phyloP scores from a whole-genome alignment of 53 echinoderm and acorn worm species.

The Paelopatides confundens region DNA sequence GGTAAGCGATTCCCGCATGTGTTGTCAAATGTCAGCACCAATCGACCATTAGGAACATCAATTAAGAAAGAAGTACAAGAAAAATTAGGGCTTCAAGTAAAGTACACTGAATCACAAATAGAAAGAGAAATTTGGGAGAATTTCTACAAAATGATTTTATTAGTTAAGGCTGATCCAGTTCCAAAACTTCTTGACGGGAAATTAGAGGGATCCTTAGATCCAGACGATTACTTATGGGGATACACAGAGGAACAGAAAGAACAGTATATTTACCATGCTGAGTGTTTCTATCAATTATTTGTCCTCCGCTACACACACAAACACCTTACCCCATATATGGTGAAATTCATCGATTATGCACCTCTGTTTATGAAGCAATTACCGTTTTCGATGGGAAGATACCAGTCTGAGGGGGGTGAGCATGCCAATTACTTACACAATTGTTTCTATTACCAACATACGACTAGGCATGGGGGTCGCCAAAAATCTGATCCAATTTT shows the following conservation, averaged over 20 bases:
- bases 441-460: too few species aligned
- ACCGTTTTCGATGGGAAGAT: conserved; percentile 64
- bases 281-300: conserved; percentile 72
- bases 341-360: conserved; percentile 65
- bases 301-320: conserved; percentile 62
- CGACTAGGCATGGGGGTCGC: conserved; percentile 71
- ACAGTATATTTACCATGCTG: conserved; percentile 38
- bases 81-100: not conserved
- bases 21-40: conserved; percentile 50
- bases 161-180: not conserved
- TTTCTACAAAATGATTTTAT: conserved; percentile 23
- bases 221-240: conserved; percentile 45
- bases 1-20: conserved; percentile 41
- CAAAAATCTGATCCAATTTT: conserved; percentile 48
- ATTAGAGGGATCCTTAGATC: conserved; percentile 22
- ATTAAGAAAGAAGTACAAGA: not conserved
- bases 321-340: too few species aligned
- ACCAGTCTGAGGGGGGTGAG: too few species aligned
- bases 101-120: not conserved
- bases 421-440: too few species aligned
- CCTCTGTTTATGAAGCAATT: conserved; percentile 56
- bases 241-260: not conserved
- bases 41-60: not conserved
- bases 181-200: conserved; percentile 3
- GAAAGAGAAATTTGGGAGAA: conserved; percentile 21